Percentiles rank a stretch among this genome's conserved stretches.
Conservation (phyloP, 2,888 invertebrate genomes). For the Cantharis lateralis region DNA sequence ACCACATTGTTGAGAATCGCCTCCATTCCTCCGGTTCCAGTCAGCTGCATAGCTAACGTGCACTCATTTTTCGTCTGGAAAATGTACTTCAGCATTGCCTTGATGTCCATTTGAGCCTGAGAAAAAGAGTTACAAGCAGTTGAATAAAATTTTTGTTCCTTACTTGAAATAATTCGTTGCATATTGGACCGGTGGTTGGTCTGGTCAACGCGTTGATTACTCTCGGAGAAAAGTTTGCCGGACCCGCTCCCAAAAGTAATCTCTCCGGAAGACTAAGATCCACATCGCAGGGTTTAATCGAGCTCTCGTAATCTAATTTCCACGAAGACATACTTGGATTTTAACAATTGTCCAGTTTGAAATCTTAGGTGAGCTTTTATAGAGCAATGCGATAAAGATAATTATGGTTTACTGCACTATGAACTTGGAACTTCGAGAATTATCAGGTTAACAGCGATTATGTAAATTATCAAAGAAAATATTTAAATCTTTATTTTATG, state of each 20-base stretch:
- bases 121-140: not conserved
- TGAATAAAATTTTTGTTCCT: not conserved
- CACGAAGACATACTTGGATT: not conserved
- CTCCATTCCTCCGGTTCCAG: constrained; percentile 79
- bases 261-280: not conserved
- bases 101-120: constrained; percentile 21
- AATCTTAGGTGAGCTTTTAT: not conserved
- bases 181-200: constrained; percentile 69
- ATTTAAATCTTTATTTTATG: no score
- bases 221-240: constrained; percentile 66
- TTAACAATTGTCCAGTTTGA: not conserved
- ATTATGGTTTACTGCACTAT: not conserved
- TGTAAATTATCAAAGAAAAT: no score
- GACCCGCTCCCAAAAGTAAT: constrained; percentile 63
- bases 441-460: no score
- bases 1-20: constrained; percentile 76
- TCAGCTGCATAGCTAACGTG: constrained; percentile 76
- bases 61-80: constrained; percentile 81
- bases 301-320: constrained; percentile 6
- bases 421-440: not conserved
- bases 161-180: constrained; percentile 70
- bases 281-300: not conserved
- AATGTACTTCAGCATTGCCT: constrained; percentile 75
- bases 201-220: constrained; percentile 63
- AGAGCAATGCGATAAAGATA: not conserved